Evolutionary conservation across 2,113 vertebrate species (phyloP).

Genomic region (Callipepla californica): DNA sequence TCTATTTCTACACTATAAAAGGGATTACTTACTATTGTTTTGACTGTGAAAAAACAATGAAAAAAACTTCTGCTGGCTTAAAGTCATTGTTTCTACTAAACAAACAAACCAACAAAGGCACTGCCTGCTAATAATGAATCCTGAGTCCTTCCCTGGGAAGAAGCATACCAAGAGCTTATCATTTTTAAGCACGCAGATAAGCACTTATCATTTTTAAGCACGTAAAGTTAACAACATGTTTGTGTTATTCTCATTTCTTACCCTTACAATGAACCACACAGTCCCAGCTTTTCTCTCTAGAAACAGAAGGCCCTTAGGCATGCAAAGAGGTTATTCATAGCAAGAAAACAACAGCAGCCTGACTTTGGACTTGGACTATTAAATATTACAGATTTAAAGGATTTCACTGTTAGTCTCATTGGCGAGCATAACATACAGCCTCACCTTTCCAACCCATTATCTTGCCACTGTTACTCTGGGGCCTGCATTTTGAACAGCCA

Average conservation of each 20-base stretch:
- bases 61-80: background rate
- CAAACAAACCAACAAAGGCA: background rate
- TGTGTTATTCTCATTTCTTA: constrained; percentile 43
- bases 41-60: background rate
- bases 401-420: constrained; percentile 45
- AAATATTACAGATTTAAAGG: constrained; percentile 30
- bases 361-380: constrained; percentile 12
- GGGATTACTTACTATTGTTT: background rate
- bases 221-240: background rate
- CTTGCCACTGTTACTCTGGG: constrained; percentile 75
- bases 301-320: constrained; percentile 41
- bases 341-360: constrained; percentile 24
- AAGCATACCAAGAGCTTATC: background rate
- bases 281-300: constrained; percentile 21
- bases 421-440: constrained; percentile 67
- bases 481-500: constrained; percentile 76
- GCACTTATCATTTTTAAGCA: background rate
- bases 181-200: background rate
- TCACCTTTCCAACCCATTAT: constrained; percentile 82
- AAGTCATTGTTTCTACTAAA: background rate
- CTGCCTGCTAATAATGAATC: background rate
- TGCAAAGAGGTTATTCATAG: constrained; percentile 21
- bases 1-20: background rate
- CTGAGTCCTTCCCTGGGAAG: background rate
- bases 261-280: constrained; percentile 64